Conservation (phyloP, 2,888 invertebrate species). For the Stomorhina lunata region DNA sequence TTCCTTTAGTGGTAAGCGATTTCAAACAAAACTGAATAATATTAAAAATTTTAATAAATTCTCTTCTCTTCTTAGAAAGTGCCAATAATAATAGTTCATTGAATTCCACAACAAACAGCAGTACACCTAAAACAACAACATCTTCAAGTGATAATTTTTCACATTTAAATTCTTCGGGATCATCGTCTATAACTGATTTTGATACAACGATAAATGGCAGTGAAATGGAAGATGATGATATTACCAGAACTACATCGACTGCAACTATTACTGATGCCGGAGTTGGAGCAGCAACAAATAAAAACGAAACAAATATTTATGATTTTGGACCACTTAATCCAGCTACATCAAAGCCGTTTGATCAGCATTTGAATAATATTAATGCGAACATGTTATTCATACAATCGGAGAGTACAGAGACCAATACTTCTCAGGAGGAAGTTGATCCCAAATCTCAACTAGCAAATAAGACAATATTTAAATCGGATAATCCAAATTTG, state of each 20-base stretch:
- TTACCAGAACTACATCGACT: not conserved
- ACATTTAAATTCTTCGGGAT: slow-evolving; percentile 68
- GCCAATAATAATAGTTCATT: slow-evolving; percentile 69
- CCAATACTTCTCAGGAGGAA: slow-evolving; percentile 78
- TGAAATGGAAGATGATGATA: slow-evolving; percentile 44
- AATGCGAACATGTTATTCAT: slow-evolving; percentile 73
- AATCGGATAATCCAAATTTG: slow-evolving; percentile 79
- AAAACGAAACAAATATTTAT: not conserved
- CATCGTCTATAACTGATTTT: slow-evolving; percentile 64
- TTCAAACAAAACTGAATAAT: not conserved
- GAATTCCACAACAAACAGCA: slow-evolving; percentile 44
- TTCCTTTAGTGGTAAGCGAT: slow-evolving; percentile 74
- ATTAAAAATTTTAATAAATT: not conserved
- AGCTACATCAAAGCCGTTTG: not conserved
- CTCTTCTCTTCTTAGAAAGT: slow-evolving; percentile 71
- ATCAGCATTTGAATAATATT: slow-evolving; percentile 64
- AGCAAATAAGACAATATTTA: slow-evolving; percentile 80
- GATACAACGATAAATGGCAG: slow-evolving; percentile 70
- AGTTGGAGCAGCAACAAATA: not conserved
- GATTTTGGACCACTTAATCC: slow-evolving; percentile 24
- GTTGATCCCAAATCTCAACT: slow-evolving; percentile 79
- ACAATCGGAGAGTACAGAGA: slow-evolving; percentile 77
- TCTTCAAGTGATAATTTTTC: slow-evolving; percentile 64
- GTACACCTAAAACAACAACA: slow-evolving; percentile 53
- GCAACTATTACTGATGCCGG: slow-evolving; percentile 5